Evolutionary conservation across 2,888 invertebrate genomes (phyloP).

Genomic region (Auanema sp.): DNA sequence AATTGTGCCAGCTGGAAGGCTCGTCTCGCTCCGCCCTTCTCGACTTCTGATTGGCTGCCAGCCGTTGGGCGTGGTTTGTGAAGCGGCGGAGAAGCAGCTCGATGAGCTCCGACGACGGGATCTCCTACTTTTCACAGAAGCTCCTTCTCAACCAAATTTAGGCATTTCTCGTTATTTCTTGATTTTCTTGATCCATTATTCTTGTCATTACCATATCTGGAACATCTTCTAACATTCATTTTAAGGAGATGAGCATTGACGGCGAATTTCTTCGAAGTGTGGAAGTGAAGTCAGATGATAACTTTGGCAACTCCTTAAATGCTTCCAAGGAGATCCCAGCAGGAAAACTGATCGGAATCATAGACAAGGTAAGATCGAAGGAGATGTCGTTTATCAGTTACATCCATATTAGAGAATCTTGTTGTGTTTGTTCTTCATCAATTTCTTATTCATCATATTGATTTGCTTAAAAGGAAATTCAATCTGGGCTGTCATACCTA

Average conservation of each 20-base stretch:
- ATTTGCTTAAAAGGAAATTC: background rate
- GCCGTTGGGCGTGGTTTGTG: conserved; percentile 2
- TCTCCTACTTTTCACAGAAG: background rate
- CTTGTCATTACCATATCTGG: no score
- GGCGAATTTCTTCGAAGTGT: conserved; percentile 53
- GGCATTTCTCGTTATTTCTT: background rate
- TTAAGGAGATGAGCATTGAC: conserved; percentile 52
- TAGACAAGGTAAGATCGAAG: conserved; percentile 45
- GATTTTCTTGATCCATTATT: background rate
- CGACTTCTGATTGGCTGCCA: background rate
- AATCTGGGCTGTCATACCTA: background rate
- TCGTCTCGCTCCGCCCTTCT: conserved; percentile 5
- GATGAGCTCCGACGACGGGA: background rate
- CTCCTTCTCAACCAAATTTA: background rate
- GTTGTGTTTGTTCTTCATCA: conserved; percentile 1
- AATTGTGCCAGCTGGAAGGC: background rate
- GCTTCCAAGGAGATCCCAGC: conserved; percentile 33
- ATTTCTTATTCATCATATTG: background rate
- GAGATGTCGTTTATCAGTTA: background rate
- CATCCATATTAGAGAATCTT: background rate
- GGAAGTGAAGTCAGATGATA: conserved; percentile 45
- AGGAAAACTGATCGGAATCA: conserved; percentile 53
- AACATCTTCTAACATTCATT: no score
- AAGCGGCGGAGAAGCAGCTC: background rate
- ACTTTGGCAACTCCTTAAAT: conserved; percentile 30